Conservation (phyloP, 2,797 vertebrate genomes). For the Pangasius macronema region DNA sequence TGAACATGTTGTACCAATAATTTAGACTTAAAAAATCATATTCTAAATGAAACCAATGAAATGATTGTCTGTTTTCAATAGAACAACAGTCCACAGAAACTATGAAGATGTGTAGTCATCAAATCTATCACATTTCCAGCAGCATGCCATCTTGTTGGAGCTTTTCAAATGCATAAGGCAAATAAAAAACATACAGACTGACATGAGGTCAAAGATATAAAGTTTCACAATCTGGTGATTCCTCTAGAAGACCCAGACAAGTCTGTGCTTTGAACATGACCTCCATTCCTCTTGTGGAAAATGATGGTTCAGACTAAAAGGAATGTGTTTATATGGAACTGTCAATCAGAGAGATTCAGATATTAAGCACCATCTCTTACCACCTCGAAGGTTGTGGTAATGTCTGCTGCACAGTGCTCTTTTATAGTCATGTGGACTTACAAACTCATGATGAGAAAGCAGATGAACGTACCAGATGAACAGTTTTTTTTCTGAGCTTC, state of each 20-base stretch:
- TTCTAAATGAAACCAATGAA: constrained; percentile 9
- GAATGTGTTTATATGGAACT: constrained; percentile 50
- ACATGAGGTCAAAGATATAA: constrained; percentile 66
- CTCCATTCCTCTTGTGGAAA: constrained; percentile 38
- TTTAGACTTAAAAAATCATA: neutral
- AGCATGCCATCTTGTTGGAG: constrained; percentile 19
- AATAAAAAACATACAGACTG: constrained; percentile 47
- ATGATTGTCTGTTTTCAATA: constrained; percentile 19
- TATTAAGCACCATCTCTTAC: constrained; percentile 37
- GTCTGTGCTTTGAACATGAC: constrained; percentile 50
- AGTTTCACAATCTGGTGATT: constrained; percentile 65
- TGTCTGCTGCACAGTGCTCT: constrained; percentile 22
- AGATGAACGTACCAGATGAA: constrained; percentile 16
- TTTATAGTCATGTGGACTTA: constrained; percentile 9
- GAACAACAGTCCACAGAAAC: neutral
- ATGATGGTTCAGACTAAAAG: constrained; percentile 44
- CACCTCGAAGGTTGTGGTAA: constrained; percentile 20
- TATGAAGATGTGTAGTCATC: constrained; percentile 17
- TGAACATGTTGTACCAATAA: neutral
- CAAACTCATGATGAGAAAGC: constrained; percentile 4
- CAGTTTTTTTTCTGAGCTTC: neutral
- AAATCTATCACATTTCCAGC: constrained; percentile 30
- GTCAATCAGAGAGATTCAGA: constrained; percentile 36
- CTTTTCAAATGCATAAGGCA: constrained; percentile 33
- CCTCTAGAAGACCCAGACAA: constrained; percentile 47